Conservation (phyloP, 2,797 vertebrate genomes). For the Chaetodon trifasciatus region DNA sequence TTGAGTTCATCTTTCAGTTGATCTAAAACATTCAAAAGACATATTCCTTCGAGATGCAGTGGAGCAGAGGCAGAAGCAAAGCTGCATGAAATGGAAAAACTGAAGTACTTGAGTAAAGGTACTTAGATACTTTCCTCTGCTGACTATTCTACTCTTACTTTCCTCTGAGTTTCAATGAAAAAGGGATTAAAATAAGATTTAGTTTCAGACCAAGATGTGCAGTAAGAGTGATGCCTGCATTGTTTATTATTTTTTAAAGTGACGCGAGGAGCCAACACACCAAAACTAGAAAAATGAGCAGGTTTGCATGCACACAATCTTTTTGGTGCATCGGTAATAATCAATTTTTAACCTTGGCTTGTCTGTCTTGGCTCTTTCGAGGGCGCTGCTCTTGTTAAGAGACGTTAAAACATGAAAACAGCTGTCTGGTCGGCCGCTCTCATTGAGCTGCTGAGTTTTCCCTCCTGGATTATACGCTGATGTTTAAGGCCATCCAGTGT, state of each 20-base stretch:
- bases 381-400: constrained; percentile 1
- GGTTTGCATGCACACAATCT: not conserved
- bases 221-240: not conserved
- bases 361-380: constrained; percentile 4
- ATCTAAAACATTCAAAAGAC: too few species aligned
- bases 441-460: constrained; percentile 38
- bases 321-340: not conserved
- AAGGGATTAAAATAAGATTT: not conserved
- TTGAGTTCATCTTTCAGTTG: too few species aligned
- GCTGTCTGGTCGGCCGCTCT: constrained; percentile 16
- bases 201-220: not conserved
- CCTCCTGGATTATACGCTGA: constrained; percentile 49
- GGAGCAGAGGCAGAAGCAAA: too few species aligned
- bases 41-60: too few species aligned
- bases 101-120: too few species aligned
- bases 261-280: constrained; percentile 7
- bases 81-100: too few species aligned
- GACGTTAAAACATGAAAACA: constrained; percentile 8
- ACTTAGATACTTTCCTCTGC: too few species aligned
- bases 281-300: not conserved
- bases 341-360: not conserved
- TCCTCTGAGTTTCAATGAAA: not conserved
- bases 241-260: constrained; percentile 1
- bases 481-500: constrained; percentile 59
- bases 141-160: not conserved